Base-by-base conservation (phyloP, 2,797 vertebrate species). In the Gallinago solitaria region DNA sequence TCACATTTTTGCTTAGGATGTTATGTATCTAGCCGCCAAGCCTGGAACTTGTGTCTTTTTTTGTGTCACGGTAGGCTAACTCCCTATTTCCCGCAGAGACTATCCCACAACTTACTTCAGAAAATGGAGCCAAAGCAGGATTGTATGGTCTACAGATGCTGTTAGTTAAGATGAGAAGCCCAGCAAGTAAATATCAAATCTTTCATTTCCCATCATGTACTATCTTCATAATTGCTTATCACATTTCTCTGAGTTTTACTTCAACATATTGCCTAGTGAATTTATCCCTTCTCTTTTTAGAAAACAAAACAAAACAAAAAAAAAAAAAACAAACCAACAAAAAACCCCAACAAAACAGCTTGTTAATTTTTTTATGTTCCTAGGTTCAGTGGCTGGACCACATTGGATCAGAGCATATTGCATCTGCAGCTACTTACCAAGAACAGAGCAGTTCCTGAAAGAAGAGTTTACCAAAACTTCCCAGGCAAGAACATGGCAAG, bases 1-100 rank as follows among this genome's bases (percentile, higher is more conserved):
- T 87, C 53, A 24, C 39, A 80, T 96, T 91, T 92, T 93, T 96
- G 64, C 45, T 37, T 17, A 59, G 35, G 50, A 94, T 88, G 37
- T 81, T 27, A 85, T 70, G 11, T 24, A 57, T 81, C 57, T 86
- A 81, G 33, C 69, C 86, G 83, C 87, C 93, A 93, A 94, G 67
- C 80, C 80, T 95, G 90, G 21, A 96, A 54, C 23, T 81, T 13
- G 3, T 6, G 43, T 45, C 20, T 53, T 83, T 53, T 83, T 81
- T 83, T n/a, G 39, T 94, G 51, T 76, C 75, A 84, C 51, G 41
- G 37, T 28, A 87, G 33, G 12, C 67, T 87, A 90, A 65, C 5
- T 77, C 54, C 3, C 16, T 75, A 24, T 41, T 91, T 90, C 33
- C 41, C 8, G 2, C 32, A 71, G 32, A 68, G 47, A 50, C 27